Evolutionary conservation across 2,888 invertebrate species (phyloP).

Genomic region (Halictus quadricinctus): DNA sequence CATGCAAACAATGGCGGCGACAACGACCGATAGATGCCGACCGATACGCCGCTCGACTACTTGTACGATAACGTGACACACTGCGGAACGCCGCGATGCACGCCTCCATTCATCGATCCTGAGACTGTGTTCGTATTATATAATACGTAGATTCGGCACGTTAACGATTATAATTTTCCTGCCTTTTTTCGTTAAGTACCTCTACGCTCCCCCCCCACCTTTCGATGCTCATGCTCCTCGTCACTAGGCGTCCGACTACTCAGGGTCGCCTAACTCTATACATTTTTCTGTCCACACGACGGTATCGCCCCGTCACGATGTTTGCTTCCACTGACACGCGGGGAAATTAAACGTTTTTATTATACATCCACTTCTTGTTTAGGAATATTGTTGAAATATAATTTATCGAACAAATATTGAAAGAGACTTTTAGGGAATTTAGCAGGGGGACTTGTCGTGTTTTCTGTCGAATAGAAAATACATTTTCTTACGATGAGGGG

Average conservation of each 20-base stretch:
- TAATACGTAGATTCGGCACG: slow-evolving; percentile 4
- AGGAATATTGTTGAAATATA: neutral
- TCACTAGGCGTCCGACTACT: neutral
- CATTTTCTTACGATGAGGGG: no score
- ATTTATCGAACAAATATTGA: neutral
- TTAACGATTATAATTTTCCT: slow-evolving; percentile 23
- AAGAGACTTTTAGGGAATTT: neutral
- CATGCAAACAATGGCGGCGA: slow-evolving; percentile 51
- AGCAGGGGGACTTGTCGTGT: neutral
- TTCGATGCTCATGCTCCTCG: neutral
- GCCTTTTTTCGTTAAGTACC: slow-evolving; percentile 15
- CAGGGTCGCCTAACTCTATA: neutral
- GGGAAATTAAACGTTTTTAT: neutral
- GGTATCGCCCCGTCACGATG: neutral
- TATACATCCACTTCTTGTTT: neutral
- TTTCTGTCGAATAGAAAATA: neutral
- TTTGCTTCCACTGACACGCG: neutral
- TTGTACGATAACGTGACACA: slow-evolving; percentile 17
- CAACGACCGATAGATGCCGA: slow-evolving; percentile 29
- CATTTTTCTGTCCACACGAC: neutral
- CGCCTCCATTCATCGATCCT: slow-evolving; percentile 23
- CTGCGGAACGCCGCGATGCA: slow-evolving; percentile 24
- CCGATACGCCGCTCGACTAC: slow-evolving; percentile 40
- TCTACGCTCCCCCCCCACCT: neutral
- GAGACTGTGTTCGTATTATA: slow-evolving; percentile 8